phyloP scores from a whole-genome alignment of 2,888 invertebrate genomes.

The Lithosia quadra region DNA sequence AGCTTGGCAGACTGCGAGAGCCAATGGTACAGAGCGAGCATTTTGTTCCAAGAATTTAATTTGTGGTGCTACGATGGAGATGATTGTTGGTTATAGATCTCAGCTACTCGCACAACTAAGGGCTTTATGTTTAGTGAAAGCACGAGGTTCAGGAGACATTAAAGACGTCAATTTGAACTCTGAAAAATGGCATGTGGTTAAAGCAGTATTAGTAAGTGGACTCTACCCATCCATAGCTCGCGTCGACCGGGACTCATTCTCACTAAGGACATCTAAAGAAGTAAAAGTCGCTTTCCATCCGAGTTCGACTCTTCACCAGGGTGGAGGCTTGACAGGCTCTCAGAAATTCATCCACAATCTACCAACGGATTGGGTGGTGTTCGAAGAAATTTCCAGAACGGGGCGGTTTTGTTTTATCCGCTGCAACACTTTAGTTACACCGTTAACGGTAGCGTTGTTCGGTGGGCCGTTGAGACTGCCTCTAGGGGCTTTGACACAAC shows the following conservation, averaged over 20 bases:
- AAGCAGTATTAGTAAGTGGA: conserved; percentile 95
- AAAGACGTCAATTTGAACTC: conserved; percentile 93
- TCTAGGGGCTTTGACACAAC: conserved; percentile 74
- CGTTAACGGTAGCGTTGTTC: conserved; percentile 93
- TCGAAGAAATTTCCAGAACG: conserved; percentile 93
- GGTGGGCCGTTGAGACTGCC: conserved; percentile 90
- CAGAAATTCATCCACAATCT: conserved; percentile 76
- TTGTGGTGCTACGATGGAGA: conserved; percentile 94
- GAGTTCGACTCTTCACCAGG: conserved; percentile 89
- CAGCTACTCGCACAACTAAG: conserved; percentile 94
- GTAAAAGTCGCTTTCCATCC: conserved; percentile 85
- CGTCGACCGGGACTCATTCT: conserved; percentile 88
- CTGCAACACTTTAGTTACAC: conserved; percentile 93
- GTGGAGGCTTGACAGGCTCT: conserved; percentile 75
- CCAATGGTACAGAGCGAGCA: conserved; percentile 88
- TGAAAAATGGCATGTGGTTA: conserved; percentile 96
- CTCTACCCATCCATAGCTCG: conserved; percentile 95
- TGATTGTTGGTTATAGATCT: conserved; percentile 94
- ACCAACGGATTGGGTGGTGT: conserved; percentile 94
- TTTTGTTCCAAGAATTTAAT: conserved; percentile 93
- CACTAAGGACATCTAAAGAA: conserved; percentile 89
- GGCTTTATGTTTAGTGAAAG: conserved; percentile 90
- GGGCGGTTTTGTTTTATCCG: conserved; percentile 91
- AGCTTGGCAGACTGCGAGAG: conserved; percentile 88
- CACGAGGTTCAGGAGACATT: conserved; percentile 79